These are phyloP conservation scores for Galeruca laticollis DNA, from an alignment of 2,888 invertebrate species.

Conservation along the genomic window DNA sequence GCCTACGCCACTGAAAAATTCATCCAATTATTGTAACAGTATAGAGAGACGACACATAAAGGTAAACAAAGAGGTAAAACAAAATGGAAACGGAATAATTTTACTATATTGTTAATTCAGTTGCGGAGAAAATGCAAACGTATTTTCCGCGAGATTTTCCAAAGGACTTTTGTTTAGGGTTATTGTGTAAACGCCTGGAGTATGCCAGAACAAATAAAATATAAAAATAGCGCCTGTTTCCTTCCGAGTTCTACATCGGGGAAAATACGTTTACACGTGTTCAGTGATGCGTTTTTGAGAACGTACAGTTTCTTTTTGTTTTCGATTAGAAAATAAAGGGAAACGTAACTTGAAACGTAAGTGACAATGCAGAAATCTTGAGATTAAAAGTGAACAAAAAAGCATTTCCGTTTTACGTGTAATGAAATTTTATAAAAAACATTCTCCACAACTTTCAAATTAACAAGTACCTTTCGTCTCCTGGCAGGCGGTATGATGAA, in stretches of 20 bases:
- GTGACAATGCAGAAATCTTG: no score
- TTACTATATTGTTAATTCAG: slow-evolving; percentile 23
- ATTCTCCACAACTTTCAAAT: slow-evolving; percentile 24
- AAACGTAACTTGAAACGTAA: background rate
- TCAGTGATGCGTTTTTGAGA: slow-evolving; percentile 3
- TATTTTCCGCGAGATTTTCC: slow-evolving; percentile 31
- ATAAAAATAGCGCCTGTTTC: slow-evolving; percentile 10
- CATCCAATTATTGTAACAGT: slow-evolving; percentile 20
- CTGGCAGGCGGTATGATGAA: slow-evolving; percentile 90
- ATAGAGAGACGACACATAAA: slow-evolving; percentile 22
- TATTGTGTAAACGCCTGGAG: slow-evolving; percentile 18
- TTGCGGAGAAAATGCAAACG: slow-evolving; percentile 30
- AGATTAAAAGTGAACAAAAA: background rate
- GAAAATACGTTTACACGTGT: slow-evolving; percentile 26
- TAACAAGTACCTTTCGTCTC: slow-evolving; percentile 79
- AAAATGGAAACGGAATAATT: slow-evolving; percentile 36
- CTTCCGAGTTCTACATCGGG: background rate
- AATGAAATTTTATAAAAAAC: background rate
- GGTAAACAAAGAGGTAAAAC: slow-evolving; percentile 32
- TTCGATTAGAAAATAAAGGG: no score
- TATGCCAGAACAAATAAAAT: slow-evolving; percentile 26
- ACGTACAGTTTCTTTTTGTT: no score
- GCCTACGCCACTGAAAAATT: slow-evolving; percentile 29
- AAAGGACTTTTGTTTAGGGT: slow-evolving; percentile 26
- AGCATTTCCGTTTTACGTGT: background rate